Evolutionary conservation across 2,888 invertebrate genomes (phyloP), one percentile per base, ranked within the genome.

Genomic region (Eupithecia pulchellata): DNA sequence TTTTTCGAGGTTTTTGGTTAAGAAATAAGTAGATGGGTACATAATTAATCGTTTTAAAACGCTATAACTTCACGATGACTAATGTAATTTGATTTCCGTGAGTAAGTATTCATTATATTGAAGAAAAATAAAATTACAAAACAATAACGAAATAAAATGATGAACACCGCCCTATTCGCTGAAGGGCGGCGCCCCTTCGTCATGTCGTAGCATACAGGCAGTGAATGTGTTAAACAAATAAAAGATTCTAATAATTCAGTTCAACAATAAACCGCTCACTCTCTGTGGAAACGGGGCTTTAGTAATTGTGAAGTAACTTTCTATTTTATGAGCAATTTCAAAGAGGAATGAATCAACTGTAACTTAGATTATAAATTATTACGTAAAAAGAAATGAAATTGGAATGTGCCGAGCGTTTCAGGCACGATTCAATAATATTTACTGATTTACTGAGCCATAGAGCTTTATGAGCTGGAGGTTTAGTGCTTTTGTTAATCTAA

Each of bases 251-350:
- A 20, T 47, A 47, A 47, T 47, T 47, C 52, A 52, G 11, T 52
- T 52, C 52, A 52, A 11, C 11, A 52, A 25, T 52, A 52, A 52
- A 25, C 52, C 32, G 58, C 30, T 30, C 58, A 58, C 42, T 32
- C 25, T 30, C 42, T 62, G 55, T 32, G 17, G 13, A 57, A 57
- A 11, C n/a, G 55, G 20, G 63, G 63, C 67, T 58, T 72, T 55
- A 68, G 63, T 66, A 58, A 64, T 69, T 58, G 64, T 64, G 39
- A 71, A 65, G 30, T 71, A 62, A 58, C 57, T 30, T 71, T 47
- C 52, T 65, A 65, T 36, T 63, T 68, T 68, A 68, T 52, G 32
- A 34, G 34, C 65, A 65, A 68, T 68, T 72, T 47, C 62, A 55
- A 65, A 55, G 36, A 34, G 62, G 25, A 61, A 64, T 68, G 65